These are phyloP conservation scores for Thamnophis sirtalis DNA, from an alignment of 2,113 vertebrate species.

Conservation along the genomic window DNA sequence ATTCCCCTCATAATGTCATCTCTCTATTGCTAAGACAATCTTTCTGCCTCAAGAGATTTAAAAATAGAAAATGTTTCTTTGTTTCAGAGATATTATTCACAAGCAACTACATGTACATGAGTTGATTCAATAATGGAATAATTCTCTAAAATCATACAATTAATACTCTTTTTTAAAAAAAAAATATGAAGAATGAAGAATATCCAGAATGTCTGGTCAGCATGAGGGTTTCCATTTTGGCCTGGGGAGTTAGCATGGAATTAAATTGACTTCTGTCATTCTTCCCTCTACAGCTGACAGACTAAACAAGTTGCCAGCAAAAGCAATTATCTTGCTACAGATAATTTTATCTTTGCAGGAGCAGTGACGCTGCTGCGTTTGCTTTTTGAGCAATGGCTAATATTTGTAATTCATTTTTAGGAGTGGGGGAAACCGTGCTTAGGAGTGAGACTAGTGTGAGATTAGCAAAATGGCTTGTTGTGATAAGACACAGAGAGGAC, in stretches of 20 bases:
- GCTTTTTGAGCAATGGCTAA: not conserved
- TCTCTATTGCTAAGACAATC: not conserved
- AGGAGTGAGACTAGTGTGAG: not conserved
- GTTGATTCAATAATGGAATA: not conserved
- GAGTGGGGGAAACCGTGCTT: not conserved
- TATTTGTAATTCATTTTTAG: conserved; percentile 5
- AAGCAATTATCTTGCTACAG: conserved; percentile 50
- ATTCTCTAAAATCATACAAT: not conserved
- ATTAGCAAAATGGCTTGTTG: not conserved
- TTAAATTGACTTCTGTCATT: conserved; percentile 16
- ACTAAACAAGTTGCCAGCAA: conserved; percentile 39
- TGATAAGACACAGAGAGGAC: not conserved
- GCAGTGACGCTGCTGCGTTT: conserved; percentile 34
- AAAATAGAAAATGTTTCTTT: not conserved
- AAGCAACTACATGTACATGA: not conserved
- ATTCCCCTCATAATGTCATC: not conserved
- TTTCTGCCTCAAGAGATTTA: not conserved
- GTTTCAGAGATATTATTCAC: not conserved
- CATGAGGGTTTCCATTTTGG: conserved; percentile 18
- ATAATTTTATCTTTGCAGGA: conserved; percentile 44
- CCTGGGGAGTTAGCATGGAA: not conserved
- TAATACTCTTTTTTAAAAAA: not conserved
- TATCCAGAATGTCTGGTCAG: not conserved
- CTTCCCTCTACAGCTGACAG: conserved; percentile 31
- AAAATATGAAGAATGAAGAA: too few species aligned